Evolutionary conservation across 2,888 invertebrate species (phyloP).

Genomic region (Eumerus sabulonum): DNA sequence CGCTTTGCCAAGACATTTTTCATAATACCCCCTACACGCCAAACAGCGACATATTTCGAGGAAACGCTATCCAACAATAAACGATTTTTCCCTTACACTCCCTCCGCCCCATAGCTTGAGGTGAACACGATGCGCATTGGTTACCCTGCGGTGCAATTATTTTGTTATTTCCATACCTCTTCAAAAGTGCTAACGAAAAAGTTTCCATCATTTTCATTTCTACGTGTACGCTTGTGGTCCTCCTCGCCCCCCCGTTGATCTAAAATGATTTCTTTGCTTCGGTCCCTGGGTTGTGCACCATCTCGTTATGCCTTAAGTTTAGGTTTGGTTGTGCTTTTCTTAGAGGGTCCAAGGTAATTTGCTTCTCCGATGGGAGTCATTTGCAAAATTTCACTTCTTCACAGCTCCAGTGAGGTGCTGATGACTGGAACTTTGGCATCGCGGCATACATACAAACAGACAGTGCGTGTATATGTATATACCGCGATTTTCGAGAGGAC

Average conservation of each 20-base stretch:
- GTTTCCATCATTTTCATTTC: constrained; percentile 7
- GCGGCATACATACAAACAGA: neutral
- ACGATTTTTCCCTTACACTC: constrained; percentile 39
- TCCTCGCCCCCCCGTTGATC: neutral
- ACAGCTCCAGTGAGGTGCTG: constrained; percentile 27
- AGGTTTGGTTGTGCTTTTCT: neutral
- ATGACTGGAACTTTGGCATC: constrained; percentile 17
- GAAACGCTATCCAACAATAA: constrained; percentile 19
- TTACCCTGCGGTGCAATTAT: constrained; percentile 58
- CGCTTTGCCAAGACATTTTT: too few species aligned
- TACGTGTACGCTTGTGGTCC: constrained; percentile 4
- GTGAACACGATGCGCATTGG: constrained; percentile 44
- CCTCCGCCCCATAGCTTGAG: neutral
- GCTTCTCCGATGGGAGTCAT: constrained; percentile 53
- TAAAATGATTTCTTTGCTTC: neutral
- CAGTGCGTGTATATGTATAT: neutral
- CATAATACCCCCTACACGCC: too few species aligned
- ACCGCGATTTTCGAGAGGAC: constrained; percentile 23
- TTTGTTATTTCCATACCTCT: constrained; percentile 30
- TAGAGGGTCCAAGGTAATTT: constrained; percentile 50
- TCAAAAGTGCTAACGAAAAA: constrained; percentile 20
- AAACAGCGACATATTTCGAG: too few species aligned
- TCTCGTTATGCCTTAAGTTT: constrained; percentile 14
- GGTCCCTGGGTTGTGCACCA: constrained; percentile 13
- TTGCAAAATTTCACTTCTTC: constrained; percentile 62